Conservation (phyloP, 2,888 invertebrate genomes). For the Apotomis capreana region DNA sequence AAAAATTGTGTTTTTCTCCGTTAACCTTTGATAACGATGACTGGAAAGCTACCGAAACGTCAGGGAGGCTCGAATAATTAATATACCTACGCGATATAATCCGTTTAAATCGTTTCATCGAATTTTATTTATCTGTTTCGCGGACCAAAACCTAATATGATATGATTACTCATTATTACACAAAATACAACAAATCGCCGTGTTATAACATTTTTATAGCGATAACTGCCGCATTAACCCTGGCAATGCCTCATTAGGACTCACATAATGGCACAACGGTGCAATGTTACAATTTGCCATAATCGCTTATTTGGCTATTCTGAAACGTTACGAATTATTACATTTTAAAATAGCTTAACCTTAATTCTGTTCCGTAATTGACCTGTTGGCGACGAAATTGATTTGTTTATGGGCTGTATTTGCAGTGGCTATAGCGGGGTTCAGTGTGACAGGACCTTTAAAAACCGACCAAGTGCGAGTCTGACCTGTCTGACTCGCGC, state of each 20-base stretch:
- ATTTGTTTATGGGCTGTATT: too few species aligned
- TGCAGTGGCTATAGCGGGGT: too few species aligned
- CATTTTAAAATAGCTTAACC: conserved; percentile 16
- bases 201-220: conserved; percentile 27
- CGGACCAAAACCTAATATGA: neutral
- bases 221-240: conserved; percentile 38
- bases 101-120: too few species aligned
- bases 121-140: too few species aligned
- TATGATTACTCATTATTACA: conserved; percentile 21
- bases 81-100: too few species aligned
- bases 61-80: too few species aligned
- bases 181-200: conserved; percentile 23
- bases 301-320: conserved; percentile 27
- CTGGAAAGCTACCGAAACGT: too few species aligned
- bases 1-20: too few species aligned
- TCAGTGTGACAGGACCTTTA: too few species aligned
- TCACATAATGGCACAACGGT: conserved; percentile 23
- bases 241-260: conserved; percentile 38
- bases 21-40: too few species aligned
- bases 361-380: conserved; percentile 2
- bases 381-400: neutral
- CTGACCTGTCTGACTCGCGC: too few species aligned
- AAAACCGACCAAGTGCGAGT: too few species aligned
- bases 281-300: conserved; percentile 26
- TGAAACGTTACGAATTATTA: neutral